Evolutionary conservation across 1,140 invertebrate genomes (phyloP).

Genomic region (Galleria mellonella): DNA sequence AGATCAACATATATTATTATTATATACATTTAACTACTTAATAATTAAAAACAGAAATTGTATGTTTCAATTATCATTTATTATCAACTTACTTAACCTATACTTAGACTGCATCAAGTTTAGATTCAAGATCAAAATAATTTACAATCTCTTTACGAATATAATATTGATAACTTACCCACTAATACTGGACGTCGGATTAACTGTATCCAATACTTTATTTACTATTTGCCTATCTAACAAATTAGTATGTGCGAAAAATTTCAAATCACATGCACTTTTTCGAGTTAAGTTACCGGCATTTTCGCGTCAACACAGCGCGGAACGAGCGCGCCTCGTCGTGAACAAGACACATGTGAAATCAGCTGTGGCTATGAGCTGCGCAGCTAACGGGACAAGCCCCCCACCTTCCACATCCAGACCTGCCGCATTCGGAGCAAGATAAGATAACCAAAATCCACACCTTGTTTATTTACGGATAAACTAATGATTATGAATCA

Average conservation of each 20-base stretch:
- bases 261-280: slow-evolving; percentile 29
- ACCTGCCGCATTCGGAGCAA: slow-evolving; percentile 21
- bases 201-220: slow-evolving; percentile 3
- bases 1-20: too few relatives aligned
- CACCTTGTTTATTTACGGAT: slow-evolving; percentile 49
- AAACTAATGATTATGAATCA: slow-evolving; percentile 7
- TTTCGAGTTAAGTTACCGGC: slow-evolving; percentile 31
- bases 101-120: too few relatives aligned
- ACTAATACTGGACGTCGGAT: slow-evolving; percentile 3
- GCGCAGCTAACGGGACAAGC: slow-evolving; percentile 34
- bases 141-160: too few relatives aligned
- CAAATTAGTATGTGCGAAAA: background rate
- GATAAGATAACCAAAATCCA: slow-evolving; percentile 37
- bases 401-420: slow-evolving; percentile 17
- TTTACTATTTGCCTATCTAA: background rate
- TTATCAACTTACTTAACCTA: too few relatives aligned
- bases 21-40: too few relatives aligned
- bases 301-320: slow-evolving; percentile 32
- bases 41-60: too few relatives aligned
- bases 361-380: slow-evolving; percentile 58
- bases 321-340: slow-evolving; percentile 28
- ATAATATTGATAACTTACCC: slow-evolving; percentile 14
- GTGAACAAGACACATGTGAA: slow-evolving; percentile 53
- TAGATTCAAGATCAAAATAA: too few relatives aligned
- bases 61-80: too few relatives aligned